Percentiles rank a stretch among this genome's conserved stretches.
Evolutionary conservation across 2,888 invertebrate species (phyloP).

Genomic region (Tinea trinotella): DNA sequence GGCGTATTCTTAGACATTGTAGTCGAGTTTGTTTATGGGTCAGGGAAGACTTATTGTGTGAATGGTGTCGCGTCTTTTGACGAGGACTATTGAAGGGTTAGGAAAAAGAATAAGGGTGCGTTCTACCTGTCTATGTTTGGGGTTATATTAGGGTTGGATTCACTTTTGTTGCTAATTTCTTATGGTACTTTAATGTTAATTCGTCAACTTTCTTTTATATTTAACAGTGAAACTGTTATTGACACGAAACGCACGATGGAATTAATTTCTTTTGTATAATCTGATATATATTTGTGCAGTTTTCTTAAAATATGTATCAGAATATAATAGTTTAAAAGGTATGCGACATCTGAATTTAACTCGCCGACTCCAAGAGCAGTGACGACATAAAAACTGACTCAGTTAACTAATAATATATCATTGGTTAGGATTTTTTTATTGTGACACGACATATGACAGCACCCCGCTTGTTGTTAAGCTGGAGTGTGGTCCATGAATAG

Average conservation of each 20-base stretch:
- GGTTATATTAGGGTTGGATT: conserved; percentile 13
- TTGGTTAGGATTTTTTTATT: too few species aligned
- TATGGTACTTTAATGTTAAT: conserved; percentile 3
- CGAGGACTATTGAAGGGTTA: conserved; percentile 25
- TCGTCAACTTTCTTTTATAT: not conserved
- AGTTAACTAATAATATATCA: too few species aligned
- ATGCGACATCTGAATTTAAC: too few species aligned
- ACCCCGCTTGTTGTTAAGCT: too few species aligned
- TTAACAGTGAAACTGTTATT: not conserved
- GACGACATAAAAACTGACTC: too few species aligned
- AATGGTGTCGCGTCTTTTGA: conserved; percentile 30
- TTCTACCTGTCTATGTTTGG: conserved; percentile 13
- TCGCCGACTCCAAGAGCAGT: too few species aligned
- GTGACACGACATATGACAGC: too few species aligned
- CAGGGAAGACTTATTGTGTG: conserved; percentile 66
- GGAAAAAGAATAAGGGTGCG: conserved; percentile 19
- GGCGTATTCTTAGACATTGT: conserved; percentile 50
- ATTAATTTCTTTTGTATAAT: too few species aligned
- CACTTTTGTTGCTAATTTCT: conserved; percentile 9
- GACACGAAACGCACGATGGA: not conserved
- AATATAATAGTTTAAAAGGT: too few species aligned
- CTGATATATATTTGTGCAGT: too few species aligned
- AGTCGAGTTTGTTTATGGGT: conserved; percentile 61
- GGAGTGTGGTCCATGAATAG: too few species aligned
- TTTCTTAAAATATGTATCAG: too few species aligned